Conservation (phyloP, 2,113 vertebrate genomes). For the Trematomus loennbergii region DNA sequence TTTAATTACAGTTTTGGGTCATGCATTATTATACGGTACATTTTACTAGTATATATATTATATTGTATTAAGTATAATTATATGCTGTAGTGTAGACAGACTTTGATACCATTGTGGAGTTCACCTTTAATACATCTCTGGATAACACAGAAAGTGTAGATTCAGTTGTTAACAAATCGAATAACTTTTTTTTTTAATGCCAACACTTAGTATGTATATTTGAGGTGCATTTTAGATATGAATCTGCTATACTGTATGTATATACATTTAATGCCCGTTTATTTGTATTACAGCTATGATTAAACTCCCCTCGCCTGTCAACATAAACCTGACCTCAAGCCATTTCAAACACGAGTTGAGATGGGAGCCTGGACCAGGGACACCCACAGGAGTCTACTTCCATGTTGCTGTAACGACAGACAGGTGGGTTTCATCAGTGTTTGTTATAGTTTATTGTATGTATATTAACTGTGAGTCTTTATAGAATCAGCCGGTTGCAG, state of each 20-base stretch:
- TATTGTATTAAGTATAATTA: too few species aligned
- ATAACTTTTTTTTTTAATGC: neutral
- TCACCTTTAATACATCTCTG: neutral
- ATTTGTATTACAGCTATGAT: conserved; percentile 57
- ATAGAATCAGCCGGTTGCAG: neutral
- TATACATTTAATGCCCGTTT: neutral
- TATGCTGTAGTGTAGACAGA: neutral
- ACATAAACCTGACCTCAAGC: conserved; percentile 21
- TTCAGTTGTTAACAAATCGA: too few species aligned
- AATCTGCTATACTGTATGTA: neutral
- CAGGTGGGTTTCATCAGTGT: conserved; percentile 24
- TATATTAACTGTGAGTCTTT: neutral
- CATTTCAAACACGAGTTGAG: conserved; percentile 53
- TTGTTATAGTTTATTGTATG: neutral
- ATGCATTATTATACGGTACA: neutral
- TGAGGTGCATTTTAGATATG: neutral
- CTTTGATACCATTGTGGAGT: neutral
- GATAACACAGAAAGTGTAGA: neutral
- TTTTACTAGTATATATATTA: too few species aligned
- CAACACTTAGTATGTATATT: neutral
- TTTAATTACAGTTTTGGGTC: neutral
- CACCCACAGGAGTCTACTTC: conserved; percentile 55
- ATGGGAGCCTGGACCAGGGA: conserved; percentile 63
- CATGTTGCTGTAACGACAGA: neutral
- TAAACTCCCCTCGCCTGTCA: conserved; percentile 45